phyloP scores from a whole-genome alignment of 2,113 vertebrate genomes.

The Cyprinus carpio region DNA sequence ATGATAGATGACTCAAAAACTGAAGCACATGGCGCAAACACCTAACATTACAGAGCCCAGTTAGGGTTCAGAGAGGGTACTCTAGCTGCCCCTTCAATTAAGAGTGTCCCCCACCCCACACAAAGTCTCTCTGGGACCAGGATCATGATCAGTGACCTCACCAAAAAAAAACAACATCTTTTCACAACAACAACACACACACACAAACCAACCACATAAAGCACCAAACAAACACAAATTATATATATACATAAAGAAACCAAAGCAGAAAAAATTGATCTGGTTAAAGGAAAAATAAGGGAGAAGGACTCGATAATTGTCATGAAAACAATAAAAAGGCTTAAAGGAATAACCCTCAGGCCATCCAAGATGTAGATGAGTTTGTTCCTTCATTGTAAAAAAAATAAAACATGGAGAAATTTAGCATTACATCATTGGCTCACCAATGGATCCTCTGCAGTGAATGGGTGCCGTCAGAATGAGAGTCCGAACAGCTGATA shows the following conservation, averaged over 20 bases:
- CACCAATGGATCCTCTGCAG: too few species aligned
- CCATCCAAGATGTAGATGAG: too few species aligned
- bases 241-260: too few species aligned
- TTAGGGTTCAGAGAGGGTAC: slow-evolving; percentile 63
- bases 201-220: slow-evolving; percentile 13
- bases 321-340: background rate
- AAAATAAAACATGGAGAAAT: too few species aligned
- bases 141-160: slow-evolving; percentile 69
- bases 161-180: slow-evolving; percentile 67
- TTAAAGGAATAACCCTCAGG: too few species aligned
- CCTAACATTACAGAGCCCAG: slow-evolving; percentile 59
- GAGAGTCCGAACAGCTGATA: too few species aligned
- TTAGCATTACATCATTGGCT: too few species aligned
- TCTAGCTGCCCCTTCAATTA: slow-evolving; percentile 74
- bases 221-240: background rate
- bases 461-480: too few species aligned
- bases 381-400: too few species aligned
- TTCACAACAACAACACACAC: slow-evolving; percentile 5
- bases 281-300: background rate
- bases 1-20: slow-evolving; percentile 20
- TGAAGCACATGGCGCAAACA: slow-evolving; percentile 51
- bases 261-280: background rate
- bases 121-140: slow-evolving; percentile 56
- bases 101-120: slow-evolving; percentile 61
- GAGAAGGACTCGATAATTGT: background rate